Evolutionary conservation across 2,888 invertebrate genomes (phyloP), one percentile per base, ranked within the genome.

Genomic region (Gnatocerus cornutus): DNA sequence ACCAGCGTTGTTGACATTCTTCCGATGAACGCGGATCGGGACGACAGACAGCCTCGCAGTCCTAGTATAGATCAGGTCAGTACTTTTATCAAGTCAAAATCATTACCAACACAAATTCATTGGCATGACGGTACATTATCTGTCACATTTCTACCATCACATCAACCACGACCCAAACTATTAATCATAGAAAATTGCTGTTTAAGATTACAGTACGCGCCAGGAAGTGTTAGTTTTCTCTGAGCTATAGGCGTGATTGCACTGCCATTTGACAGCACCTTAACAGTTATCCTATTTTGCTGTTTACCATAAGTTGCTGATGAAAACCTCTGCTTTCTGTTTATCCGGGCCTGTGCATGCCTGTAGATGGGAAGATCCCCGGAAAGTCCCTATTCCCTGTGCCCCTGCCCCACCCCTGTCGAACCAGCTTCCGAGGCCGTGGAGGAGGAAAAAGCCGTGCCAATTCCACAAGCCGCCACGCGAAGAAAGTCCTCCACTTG

Each of bases 61-160:
- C 95, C 96, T 79, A 93, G 93, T 84, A 92, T 93, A 84, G 96
- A 96, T 87, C 95, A 96, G 94, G 95, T 96, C 88, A 89, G 85
- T 83, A 65, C 33, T 56, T 29, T 8, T 45, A 61, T 29, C 8
- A n/a, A 14, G 29, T 16, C 12, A 52, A 29, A 37, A 29, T 9
- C 39, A 48, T 21, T 21, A 21, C 33, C 33, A 50, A 12, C 61
- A 61, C 61, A 27, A 58, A 46, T 5, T 61, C 61, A 52, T 67
- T 53, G 50, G 68, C 68, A 68, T 63, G 68, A 48, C 56, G 39
- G 41, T 45, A 50, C 63, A 21, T 52, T 21, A 46, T 16, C 16
- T 13, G 13, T 63, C 39, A 56, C 50, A 64, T 37, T 56, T 59
- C 50, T 61, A 10, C 43, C 53, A 16, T 67, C 39, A 41, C 66